These are phyloP conservation scores for Gadus chalcogrammus DNA, from an alignment of 2,113 vertebrate genomes.

Conservation along the genomic window DNA sequence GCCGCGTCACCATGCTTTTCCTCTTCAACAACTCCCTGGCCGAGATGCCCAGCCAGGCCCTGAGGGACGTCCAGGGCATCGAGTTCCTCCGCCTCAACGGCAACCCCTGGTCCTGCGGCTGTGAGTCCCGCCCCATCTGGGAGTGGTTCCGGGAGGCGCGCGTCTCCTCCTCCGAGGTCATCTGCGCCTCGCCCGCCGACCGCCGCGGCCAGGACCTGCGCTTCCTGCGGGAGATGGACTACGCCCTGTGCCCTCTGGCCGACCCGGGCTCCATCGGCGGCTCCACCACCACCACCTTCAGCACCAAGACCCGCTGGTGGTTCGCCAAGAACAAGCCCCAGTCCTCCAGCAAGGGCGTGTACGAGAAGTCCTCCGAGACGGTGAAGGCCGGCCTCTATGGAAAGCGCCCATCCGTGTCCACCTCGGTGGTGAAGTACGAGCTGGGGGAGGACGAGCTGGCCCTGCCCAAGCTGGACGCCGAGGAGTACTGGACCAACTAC, in stretches of 20 bases:
- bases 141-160: slow-evolving; percentile 88
- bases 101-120: slow-evolving; percentile 98
- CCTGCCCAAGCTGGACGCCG: slow-evolving; percentile 78
- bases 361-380: slow-evolving; percentile 76
- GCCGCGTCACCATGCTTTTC: slow-evolving; percentile 93
- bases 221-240: slow-evolving; percentile 83
- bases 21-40: slow-evolving; percentile 96
- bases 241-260: slow-evolving; percentile 81
- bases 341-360: slow-evolving; percentile 80
- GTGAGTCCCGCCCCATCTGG: slow-evolving; percentile 87
- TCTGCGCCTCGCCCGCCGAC: slow-evolving; percentile 81
- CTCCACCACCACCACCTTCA: slow-evolving; percentile 80
- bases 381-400: slow-evolving; percentile 76
- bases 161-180: slow-evolving; percentile 86
- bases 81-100: slow-evolving; percentile 94
- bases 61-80: slow-evolving; percentile 84
- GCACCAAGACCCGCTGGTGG: slow-evolving; percentile 82
- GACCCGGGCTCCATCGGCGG: slow-evolving; percentile 77
- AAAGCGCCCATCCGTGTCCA: slow-evolving; percentile 67
- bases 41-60: slow-evolving; percentile 84
- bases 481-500: slow-evolving; percentile 81
- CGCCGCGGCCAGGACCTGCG: slow-evolving; percentile 87
- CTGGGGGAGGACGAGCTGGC: slow-evolving; percentile 75
- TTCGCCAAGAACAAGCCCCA: slow-evolving; percentile 84
- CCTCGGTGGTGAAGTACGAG: slow-evolving; percentile 75